A percentile compares a stretch with the other conserved stretches of the same genome.
phyloP scores from a whole-genome alignment of 2,797 vertebrate genomes.

The Eptatretus atami region DNA sequence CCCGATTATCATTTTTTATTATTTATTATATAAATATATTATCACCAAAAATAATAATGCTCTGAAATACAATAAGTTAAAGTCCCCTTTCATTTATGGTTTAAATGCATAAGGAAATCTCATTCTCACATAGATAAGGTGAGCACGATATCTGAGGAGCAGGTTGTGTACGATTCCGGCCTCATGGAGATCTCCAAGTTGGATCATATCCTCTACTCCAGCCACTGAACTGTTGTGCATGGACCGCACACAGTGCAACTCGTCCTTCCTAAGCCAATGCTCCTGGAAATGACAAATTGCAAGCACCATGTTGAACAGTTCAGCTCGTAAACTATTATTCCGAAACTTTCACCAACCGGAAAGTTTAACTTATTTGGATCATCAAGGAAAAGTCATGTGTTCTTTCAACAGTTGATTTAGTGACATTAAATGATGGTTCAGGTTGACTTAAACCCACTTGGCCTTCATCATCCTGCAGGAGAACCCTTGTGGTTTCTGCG shows the following conservation, averaged over 20 bases:
- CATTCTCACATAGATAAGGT: slow-evolving; percentile 33
- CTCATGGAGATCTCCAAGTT: slow-evolving; percentile 54
- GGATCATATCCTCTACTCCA: slow-evolving; percentile 83
- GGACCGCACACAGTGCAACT: slow-evolving; percentile 17
- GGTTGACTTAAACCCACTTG: slow-evolving; percentile 24
- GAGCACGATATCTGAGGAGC: slow-evolving; percentile 49
- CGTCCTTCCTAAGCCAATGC: slow-evolving; percentile 25
- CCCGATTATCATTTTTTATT: too few relatives aligned
- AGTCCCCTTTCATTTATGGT: slow-evolving; percentile 18
- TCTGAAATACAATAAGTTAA: background rate
- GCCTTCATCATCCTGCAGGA: slow-evolving; percentile 63
- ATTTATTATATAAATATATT: too few relatives aligned
- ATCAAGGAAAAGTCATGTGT: too few relatives aligned
- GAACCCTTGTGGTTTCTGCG: slow-evolving; percentile 26
- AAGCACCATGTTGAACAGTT: too few relatives aligned
- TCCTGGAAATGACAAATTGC: slow-evolving; percentile 17
- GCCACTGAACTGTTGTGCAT: slow-evolving; percentile 57
- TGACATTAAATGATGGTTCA: background rate
- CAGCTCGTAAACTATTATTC: too few relatives aligned
- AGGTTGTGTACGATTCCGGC: slow-evolving; percentile 74
- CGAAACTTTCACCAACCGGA: too few relatives aligned
- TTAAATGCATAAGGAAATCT: too few relatives aligned
- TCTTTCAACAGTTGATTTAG: too few relatives aligned
- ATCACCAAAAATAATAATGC: background rate
- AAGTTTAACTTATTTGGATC: too few relatives aligned